A percentile compares a stretch with the other conserved stretches of the same genome.
phyloP scores from a whole-genome alignment of 2,797 vertebrate species.

The Sebastes trivittatus region DNA sequence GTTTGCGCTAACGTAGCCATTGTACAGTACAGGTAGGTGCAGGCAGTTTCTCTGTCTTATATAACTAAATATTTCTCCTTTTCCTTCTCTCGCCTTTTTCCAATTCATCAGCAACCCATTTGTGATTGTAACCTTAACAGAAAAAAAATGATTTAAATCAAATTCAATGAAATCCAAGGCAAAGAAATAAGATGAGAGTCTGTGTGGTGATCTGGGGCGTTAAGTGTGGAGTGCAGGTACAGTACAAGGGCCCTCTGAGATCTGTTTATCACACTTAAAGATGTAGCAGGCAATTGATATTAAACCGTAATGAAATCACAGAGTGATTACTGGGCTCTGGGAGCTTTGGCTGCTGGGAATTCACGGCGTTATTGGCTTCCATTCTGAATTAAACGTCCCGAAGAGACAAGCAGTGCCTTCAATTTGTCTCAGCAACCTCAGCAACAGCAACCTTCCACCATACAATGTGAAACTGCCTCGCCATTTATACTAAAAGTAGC shows the following conservation, averaged over 20 bases:
- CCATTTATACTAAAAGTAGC: constrained; percentile 67
- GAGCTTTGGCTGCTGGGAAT: constrained; percentile 50
- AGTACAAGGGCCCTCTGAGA: constrained; percentile 42
- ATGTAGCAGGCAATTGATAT: constrained; percentile 38
- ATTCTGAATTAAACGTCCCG: constrained; percentile 13
- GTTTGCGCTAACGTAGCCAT: constrained; percentile 31
- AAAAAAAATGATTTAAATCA: neutral
- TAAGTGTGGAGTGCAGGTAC: constrained; percentile 42
- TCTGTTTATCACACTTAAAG: constrained; percentile 46
- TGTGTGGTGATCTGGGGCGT: constrained; percentile 18
- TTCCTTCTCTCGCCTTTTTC: constrained; percentile 21
- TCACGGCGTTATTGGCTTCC: constrained; percentile 43
- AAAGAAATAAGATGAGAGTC: constrained; percentile 28
- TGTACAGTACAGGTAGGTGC: constrained; percentile 56
- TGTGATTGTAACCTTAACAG: constrained; percentile 8
- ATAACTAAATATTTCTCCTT: constrained; percentile 15
- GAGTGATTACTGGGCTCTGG: constrained; percentile 38
- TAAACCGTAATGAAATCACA: constrained; percentile 35
- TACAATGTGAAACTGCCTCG: constrained; percentile 47
- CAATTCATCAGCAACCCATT: constrained; percentile 15
- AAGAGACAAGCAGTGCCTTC: constrained; percentile 21
- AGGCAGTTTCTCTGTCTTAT: constrained; percentile 25
- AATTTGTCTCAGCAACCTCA: constrained; percentile 27
- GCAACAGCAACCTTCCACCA: constrained; percentile 31
- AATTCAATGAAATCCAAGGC: constrained; percentile 21